Percentiles rank a stretch among this genome's conserved stretches.
These are phyloP conservation scores for Thalassarche chlororhynchos DNA, from an alignment of 2,113 vertebrate species.

Conservation along the genomic window DNA sequence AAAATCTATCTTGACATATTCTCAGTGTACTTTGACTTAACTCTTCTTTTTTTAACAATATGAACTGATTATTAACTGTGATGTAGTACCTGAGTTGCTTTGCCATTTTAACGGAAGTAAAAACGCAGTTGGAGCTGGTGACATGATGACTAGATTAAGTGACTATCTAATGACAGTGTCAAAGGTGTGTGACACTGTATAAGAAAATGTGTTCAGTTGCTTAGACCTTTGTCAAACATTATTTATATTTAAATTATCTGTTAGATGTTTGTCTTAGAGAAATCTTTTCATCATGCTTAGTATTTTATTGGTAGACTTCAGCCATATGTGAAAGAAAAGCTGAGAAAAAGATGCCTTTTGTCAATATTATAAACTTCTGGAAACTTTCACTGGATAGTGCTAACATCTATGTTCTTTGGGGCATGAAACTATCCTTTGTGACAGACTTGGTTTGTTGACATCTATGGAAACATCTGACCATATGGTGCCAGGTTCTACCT, in stretches of 20 bases:
- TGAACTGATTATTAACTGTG: not conserved
- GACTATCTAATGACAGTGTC: not conserved
- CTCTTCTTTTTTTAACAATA: not conserved
- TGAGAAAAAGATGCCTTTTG: not conserved
- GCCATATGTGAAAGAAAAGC: not conserved
- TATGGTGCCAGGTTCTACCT: not conserved
- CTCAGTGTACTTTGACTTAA: not conserved
- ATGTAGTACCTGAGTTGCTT: not conserved
- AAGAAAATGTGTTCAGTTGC: not conserved
- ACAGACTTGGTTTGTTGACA: slow-evolving; percentile 23
- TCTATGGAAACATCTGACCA: slow-evolving; percentile 1
- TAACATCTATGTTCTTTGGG: not conserved
- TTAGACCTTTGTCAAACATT: not conserved
- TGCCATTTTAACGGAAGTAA: not conserved
- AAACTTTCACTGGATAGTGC: not conserved
- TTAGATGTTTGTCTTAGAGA: not conserved
- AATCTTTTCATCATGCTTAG: not conserved
- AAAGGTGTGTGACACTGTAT: not conserved
- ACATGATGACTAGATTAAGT: not conserved
- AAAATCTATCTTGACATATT: not conserved
- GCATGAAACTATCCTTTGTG: slow-evolving; percentile 26
- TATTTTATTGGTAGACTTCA: not conserved
- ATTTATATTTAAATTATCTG: not conserved
- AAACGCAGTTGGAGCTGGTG: not conserved
- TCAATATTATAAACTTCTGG: not conserved